Evolutionary conservation across 1,140 invertebrate genomes (phyloP), one percentile per base, ranked within the genome.

Genomic region (Diachasma alloeum): DNA sequence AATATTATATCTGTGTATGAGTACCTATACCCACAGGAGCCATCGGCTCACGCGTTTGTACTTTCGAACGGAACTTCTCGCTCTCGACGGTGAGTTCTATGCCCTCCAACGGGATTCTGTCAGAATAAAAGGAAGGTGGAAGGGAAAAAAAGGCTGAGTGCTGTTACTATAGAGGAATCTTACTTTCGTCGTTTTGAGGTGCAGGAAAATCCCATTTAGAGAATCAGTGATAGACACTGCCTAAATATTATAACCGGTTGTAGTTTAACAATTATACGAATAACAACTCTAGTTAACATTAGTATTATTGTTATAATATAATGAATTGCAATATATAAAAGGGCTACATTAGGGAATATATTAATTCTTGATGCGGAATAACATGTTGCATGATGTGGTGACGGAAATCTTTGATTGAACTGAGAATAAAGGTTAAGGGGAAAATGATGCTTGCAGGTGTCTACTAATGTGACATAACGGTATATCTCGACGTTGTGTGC

Each of bases 391-490:
- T 53, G 44, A 37, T 48, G 44, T 15, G n/a, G 10, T n/a, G n/a
- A 53, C 17, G 48, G 17, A 53, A 53, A 53, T 19, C 1, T 53
- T 19, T 19, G 48, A 53, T 53, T 15, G 15, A 53, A 53, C n/a
- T 19, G 6, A 15, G n/a, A 53, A 53, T 53, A 53, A 53, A 53
- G 39, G 39, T 74, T 67, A 76, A 79, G 78, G 81, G 74, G 78
- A 78, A 81, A 83, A 83, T 83, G 79, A 84, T 80, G 82, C 81
- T 81, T 84, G 84, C 86, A 88, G 88, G 87, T 87, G 86, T 84
- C 83, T 88, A 85, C 83, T 84, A 86, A 89, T 88, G 87, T 90
- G 88, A 90, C 87, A 88, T 90, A 90, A 90, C 88, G 88, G 88
- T 86, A 89, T 86, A 81, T 75, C 70, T 79, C 26, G 78, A 71